Evolutionary conservation across 1,140 invertebrate genomes (phyloP).

Genomic region (Rhyacophila brunnea): DNA sequence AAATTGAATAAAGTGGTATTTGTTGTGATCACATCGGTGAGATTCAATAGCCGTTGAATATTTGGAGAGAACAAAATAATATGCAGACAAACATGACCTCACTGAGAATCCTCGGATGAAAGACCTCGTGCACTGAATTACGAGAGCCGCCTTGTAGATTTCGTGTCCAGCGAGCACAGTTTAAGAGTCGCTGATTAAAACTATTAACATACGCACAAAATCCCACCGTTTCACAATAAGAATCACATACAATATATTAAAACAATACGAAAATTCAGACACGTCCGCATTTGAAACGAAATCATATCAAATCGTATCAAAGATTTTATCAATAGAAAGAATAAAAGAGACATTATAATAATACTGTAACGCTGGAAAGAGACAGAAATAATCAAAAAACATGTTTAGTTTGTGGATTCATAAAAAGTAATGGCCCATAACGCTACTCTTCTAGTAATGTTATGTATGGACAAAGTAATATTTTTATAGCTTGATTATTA

Average conservation of each 20-base stretch:
- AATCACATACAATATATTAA: not conserved
- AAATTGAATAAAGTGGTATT: too few species aligned
- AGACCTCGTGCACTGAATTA: too few species aligned
- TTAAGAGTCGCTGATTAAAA: too few species aligned
- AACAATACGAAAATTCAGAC: constrained; percentile 2
- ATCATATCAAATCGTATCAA: too few species aligned
- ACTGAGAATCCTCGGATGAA: too few species aligned
- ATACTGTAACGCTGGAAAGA: not conserved
- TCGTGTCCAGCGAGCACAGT: too few species aligned
- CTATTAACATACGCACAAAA: too few species aligned
- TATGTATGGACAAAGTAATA: constrained; percentile 18
- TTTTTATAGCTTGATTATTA: constrained; percentile 17
- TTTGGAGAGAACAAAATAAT: too few species aligned
- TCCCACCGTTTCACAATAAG: not conserved
- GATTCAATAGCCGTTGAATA: too few species aligned
- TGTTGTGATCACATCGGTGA: too few species aligned
- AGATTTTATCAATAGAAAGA: constrained; percentile 15
- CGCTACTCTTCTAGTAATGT: constrained; percentile 9
- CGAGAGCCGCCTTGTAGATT: too few species aligned
- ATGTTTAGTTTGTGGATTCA: constrained; percentile 2
- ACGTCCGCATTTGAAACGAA: not conserved
- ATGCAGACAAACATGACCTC: too few species aligned
- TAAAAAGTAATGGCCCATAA: constrained; percentile 29
- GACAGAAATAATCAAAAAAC: constrained; percentile 5
- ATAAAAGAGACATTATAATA: constrained; percentile 16